Evolutionary conservation across 37 sponge, comb jelly and placozoan genomes (phyloP).

Genomic region (Axinella damicornis): DNA sequence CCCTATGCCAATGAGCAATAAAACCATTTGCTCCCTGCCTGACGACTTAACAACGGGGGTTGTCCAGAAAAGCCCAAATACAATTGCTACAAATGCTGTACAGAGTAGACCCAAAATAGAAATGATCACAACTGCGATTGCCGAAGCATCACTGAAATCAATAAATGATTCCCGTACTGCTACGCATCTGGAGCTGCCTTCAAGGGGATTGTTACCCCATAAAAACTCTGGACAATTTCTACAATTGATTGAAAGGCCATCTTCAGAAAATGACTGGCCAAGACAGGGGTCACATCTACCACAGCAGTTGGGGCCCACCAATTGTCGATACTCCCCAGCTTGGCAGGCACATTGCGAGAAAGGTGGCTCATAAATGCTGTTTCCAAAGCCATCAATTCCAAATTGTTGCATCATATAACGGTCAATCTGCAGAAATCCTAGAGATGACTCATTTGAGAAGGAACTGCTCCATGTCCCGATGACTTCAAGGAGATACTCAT

Average conservation of each 20-base stretch:
- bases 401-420: background rate
- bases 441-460: background rate
- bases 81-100: background rate
- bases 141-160: background rate
- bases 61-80: constrained; percentile 38
- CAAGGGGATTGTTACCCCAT: constrained; percentile 45
- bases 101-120: background rate
- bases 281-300: constrained; percentile 53
- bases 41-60: constrained; percentile 63
- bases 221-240: constrained; percentile 24
- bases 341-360: constrained; percentile 8
- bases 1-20: constrained; percentile 45
- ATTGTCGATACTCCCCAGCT: background rate
- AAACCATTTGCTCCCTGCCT: constrained; percentile 50
- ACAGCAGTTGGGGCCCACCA: constrained; percentile 32
- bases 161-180: background rate
- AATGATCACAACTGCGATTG: constrained; percentile 4
- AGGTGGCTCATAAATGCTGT: background rate
- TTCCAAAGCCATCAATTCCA: background rate
- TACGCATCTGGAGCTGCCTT: constrained; percentile 41
- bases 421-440: background rate
- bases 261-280: constrained; percentile 27
- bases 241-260: constrained; percentile 2
- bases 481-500: background rate
- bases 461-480: constrained; percentile 39